Evolutionary conservation across 2,113 vertebrate species (phyloP).

Genomic region (Crotalus horridus): DNA sequence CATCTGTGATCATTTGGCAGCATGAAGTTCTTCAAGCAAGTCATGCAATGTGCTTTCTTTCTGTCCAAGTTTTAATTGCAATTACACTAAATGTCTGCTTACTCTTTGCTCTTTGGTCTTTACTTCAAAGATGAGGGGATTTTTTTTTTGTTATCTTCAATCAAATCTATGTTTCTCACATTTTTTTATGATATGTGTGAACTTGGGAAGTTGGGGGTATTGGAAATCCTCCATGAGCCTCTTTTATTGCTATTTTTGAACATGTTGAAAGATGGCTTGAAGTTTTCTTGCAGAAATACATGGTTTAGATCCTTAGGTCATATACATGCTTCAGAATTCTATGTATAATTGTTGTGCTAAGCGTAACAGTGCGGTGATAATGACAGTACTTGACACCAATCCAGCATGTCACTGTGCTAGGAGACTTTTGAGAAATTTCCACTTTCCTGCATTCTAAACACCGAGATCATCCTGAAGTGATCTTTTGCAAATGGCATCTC

Average conservation of each 20-base stretch:
- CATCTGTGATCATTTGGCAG: slow-evolving; percentile 8
- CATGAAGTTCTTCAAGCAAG: not conserved
- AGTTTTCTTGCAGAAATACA: not conserved
- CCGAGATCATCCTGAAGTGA: not conserved
- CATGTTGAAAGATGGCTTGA: not conserved
- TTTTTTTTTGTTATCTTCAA: not conserved
- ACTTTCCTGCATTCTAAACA: not conserved
- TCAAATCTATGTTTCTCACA: not conserved
- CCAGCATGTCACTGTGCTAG: not conserved
- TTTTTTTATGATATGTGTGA: not conserved
- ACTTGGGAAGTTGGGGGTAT: not conserved
- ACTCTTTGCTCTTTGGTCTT: not conserved
- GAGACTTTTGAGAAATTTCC: not conserved
- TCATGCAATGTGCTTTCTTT: not conserved
- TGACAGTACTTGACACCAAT: not conserved
- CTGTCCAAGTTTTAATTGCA: not conserved
- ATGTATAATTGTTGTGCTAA: not conserved
- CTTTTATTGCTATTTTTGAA: not conserved
- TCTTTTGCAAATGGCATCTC: not conserved
- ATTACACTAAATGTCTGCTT: not conserved
- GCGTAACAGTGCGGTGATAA: not conserved
- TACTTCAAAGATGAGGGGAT: not conserved
- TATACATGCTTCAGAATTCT: not conserved
- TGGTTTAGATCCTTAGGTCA: not conserved
- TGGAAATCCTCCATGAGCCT: not conserved